Percentiles rank a stretch among this genome's conserved stretches.
Conservation (phyloP, 2,888 invertebrate genomes). For the Drosophila infuscata region DNA sequence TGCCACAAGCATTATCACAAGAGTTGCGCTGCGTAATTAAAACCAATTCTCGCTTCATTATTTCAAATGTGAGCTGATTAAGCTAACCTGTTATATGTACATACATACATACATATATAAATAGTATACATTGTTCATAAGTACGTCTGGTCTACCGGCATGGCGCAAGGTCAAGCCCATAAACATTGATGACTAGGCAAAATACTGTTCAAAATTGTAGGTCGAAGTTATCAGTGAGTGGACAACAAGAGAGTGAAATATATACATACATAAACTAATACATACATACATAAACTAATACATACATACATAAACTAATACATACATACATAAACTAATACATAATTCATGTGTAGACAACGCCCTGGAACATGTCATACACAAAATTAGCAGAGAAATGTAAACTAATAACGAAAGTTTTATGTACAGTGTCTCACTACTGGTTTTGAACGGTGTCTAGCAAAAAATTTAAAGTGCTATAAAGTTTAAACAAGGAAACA, state of each 20-base stretch:
- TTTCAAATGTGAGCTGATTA: slow-evolving; percentile 48
- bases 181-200: slow-evolving; percentile 78
- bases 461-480: no score
- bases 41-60: slow-evolving; percentile 35
- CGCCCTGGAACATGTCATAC: slow-evolving; percentile 36
- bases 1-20: slow-evolving; percentile 10
- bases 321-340: background rate
- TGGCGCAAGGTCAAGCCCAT: slow-evolving; percentile 74
- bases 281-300: background rate
- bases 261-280: background rate
- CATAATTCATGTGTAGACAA: slow-evolving; percentile 4
- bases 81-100: slow-evolving; percentile 12
- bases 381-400: slow-evolving; percentile 6
- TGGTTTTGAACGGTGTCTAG: no score
- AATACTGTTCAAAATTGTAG: slow-evolving; percentile 53
- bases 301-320: background rate
- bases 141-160: slow-evolving; percentile 40
- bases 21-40: slow-evolving; percentile 26
- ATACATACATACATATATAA: background rate
- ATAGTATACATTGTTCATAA: slow-evolving; percentile 15
- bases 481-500: no score
- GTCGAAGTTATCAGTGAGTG: slow-evolving; percentile 60
- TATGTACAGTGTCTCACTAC: no score
- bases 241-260: slow-evolving; percentile 41
- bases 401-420: no score